Conservation (phyloP, 2,888 invertebrate genomes). For the Stictocephala bisonia region DNA sequence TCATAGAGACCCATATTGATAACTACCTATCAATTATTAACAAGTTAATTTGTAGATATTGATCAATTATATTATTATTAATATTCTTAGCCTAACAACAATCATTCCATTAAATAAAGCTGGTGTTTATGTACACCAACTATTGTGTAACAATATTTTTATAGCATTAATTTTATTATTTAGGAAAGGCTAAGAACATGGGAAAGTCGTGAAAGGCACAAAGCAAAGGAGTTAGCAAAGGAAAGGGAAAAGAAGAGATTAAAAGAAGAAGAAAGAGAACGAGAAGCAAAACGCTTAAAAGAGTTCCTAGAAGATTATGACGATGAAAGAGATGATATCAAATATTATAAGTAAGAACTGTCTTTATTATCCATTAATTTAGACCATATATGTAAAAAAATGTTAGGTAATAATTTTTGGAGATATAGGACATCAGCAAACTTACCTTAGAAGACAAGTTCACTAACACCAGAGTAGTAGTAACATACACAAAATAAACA, state of each 20-base stretch:
- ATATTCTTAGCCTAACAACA: too few species aligned
- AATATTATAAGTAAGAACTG: constrained; percentile 86
- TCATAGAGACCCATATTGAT: too few species aligned
- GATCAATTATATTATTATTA: too few species aligned
- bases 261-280: constrained; percentile 86
- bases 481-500: too few species aligned
- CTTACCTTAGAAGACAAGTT: too few species aligned
- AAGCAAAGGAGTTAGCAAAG: constrained; percentile 90
- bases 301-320: constrained; percentile 99
- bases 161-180: neutral
- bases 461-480: too few species aligned
- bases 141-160: neutral
- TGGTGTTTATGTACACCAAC: too few species aligned
- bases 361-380: constrained; percentile 12
- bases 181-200: constrained; percentile 72
- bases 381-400: neutral
- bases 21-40: too few species aligned
- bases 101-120: too few species aligned
- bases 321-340: constrained; percentile 96
- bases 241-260: constrained; percentile 86
- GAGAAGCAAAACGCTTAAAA: constrained; percentile 93
- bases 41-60: too few species aligned
- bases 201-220: constrained; percentile 91
- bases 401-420: neutral
- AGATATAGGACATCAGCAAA: too few species aligned